Conservation (phyloP, 2,113 vertebrate species). For the Gnathonemus longibarbis region DNA sequence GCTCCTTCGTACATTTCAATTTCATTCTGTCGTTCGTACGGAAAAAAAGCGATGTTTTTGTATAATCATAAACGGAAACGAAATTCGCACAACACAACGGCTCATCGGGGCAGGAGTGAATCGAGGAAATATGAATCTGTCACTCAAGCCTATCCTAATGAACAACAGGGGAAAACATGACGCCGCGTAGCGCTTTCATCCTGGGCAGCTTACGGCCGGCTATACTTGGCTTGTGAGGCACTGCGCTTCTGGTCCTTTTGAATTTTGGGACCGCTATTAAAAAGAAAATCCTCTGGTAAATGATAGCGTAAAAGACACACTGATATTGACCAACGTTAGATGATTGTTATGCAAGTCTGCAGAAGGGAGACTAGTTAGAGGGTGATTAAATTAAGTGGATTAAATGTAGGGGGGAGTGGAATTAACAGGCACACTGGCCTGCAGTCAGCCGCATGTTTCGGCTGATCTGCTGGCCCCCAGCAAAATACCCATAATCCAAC, state of each 20-base stretch:
- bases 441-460: not conserved
- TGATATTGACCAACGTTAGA: not conserved
- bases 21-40: constrained; percentile 47
- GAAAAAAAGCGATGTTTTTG: constrained; percentile 43
- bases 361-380: not conserved
- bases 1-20: constrained; percentile 20
- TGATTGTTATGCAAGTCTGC: not conserved
- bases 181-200: constrained; percentile 19
- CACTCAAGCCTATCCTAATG: constrained; percentile 19
- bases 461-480: not conserved
- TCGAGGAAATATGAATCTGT: not conserved
- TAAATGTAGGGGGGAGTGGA: not conserved
- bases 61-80: constrained; percentile 41
- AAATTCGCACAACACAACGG: constrained; percentile 22
- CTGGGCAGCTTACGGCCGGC: constrained; percentile 21
- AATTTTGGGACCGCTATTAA: constrained; percentile 9
- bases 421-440: not conserved
- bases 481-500: too few species aligned
- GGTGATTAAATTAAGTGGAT: not conserved
- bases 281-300: constrained; percentile 9
- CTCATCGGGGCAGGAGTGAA: not conserved
- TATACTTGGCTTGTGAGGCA: constrained; percentile 39
- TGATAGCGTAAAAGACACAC: constrained; percentile 15
- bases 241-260: constrained; percentile 28
- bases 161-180: not conserved